Evolutionary conservation across 2,113 vertebrate genomes (phyloP).

Genomic region (Odocoileus virginianus): DNA sequence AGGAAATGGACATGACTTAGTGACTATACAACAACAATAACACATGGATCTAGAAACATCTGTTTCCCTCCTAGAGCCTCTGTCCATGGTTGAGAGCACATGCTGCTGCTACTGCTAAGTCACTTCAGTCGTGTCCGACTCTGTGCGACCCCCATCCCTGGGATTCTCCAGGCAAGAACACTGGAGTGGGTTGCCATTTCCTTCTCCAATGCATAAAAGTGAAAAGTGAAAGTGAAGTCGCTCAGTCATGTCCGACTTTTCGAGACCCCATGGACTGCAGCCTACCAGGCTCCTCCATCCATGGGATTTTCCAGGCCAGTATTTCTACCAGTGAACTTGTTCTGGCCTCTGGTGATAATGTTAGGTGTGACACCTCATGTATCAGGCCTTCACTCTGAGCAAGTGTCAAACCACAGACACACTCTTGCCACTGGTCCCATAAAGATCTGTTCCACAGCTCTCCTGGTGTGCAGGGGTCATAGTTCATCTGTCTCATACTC

Average conservation of each 20-base stretch:
- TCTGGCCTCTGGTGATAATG: neutral
- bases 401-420: neutral
- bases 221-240: no score
- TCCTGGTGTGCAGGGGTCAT: neutral
- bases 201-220: no score
- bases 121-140: no score
- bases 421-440: no score
- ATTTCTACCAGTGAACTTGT: neutral
- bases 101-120: no score
- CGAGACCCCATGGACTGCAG: no score
- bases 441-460: neutral
- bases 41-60: neutral
- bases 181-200: no score
- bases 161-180: no score
- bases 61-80: neutral
- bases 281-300: no score
- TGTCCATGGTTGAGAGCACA: neutral
- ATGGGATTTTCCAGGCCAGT: no score
- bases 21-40: neutral
- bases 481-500: neutral
- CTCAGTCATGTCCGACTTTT: no score
- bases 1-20: neutral
- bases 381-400: neutral
- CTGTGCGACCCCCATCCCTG: no score
- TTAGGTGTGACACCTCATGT: neutral